Conservation (phyloP, 1,140 invertebrate species). For the Drosophila obscura region DNA sequence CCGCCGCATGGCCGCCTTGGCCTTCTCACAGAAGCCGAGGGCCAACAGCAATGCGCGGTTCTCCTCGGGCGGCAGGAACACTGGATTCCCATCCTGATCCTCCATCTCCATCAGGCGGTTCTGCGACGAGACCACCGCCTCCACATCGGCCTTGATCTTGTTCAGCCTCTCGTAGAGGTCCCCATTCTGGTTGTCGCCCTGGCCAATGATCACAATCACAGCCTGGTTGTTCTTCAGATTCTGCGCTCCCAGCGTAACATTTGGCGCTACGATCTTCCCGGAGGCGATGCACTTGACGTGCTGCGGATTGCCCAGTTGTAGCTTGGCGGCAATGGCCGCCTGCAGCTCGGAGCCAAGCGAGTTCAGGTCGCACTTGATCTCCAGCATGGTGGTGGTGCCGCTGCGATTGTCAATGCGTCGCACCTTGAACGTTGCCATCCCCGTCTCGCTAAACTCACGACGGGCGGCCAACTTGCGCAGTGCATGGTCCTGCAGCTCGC, state of each 20-base stretch:
- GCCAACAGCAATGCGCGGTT: slow-evolving; percentile 88
- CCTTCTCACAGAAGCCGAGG: slow-evolving; percentile 91
- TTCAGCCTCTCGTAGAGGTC: slow-evolving; percentile 67
- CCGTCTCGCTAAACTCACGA: slow-evolving; percentile 87
- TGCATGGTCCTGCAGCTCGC: slow-evolving; percentile 88
- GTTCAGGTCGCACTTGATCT: slow-evolving; percentile 73
- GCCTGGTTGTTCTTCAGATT: slow-evolving; percentile 87
- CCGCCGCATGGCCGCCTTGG: slow-evolving; percentile 87
- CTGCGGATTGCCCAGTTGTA: slow-evolving; percentile 66
- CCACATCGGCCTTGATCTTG: slow-evolving; percentile 76
- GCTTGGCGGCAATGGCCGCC: slow-evolving; percentile 84
- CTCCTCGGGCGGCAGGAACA: slow-evolving; percentile 88
- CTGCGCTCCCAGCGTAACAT: slow-evolving; percentile 85
- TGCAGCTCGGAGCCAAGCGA: slow-evolving; percentile 86
- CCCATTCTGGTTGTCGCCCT: slow-evolving; percentile 76
- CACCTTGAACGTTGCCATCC: slow-evolving; percentile 83
- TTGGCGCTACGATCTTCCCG: slow-evolving; percentile 87
- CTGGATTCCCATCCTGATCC: slow-evolving; percentile 90
- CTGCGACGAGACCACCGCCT: slow-evolving; percentile 64
- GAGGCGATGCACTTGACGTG: slow-evolving; percentile 88
- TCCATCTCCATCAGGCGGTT: slow-evolving; percentile 85
- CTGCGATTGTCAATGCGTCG: slow-evolving; percentile 65
- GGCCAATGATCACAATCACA: slow-evolving; percentile 87
- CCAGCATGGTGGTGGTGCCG: slow-evolving; percentile 69
- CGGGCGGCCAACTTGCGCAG: slow-evolving; percentile 87